Percentiles rank a stretch among this genome's conserved stretches.
phyloP scores from a whole-genome alignment of 1,140 invertebrate genomes.

The Pentalonia nigronervosa region DNA sequence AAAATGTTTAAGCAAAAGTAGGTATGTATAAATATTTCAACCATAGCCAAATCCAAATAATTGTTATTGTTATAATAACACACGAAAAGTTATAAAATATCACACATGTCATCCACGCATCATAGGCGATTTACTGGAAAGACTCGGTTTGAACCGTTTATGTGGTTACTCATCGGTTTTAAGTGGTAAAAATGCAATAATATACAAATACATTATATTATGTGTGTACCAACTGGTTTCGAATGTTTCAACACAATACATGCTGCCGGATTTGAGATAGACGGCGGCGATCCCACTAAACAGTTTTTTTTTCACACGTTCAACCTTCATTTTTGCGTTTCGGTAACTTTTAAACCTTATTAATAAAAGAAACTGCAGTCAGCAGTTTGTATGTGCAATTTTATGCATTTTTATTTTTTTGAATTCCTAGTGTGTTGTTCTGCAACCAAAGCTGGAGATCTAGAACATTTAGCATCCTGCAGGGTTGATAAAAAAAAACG shows the following conservation, averaged over 20 bases:
- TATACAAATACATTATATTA: neutral
- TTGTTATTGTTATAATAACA: neutral
- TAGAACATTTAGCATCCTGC: neutral
- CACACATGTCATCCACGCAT: neutral
- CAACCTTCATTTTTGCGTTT: neutral
- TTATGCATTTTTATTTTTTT: too few species aligned
- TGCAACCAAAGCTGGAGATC: neutral
- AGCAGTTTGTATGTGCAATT: too few species aligned
- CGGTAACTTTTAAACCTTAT: too few species aligned
- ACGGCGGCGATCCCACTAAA: neutral
- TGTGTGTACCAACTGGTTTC: neutral
- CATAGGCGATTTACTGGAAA: neutral
- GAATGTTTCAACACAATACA: neutral
- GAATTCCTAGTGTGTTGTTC: fast-evolving
- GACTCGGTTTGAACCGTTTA: neutral
- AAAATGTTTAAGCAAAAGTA: neutral
- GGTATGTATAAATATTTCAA: constrained; percentile 5
- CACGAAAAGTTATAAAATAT: neutral
- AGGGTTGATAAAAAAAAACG: neutral
- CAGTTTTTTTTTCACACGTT: neutral
- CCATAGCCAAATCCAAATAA: constrained; percentile 1
- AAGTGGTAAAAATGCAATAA: neutral
- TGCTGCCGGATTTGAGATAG: neutral
- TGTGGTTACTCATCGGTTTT: constrained; percentile 8
- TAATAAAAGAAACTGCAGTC: too few species aligned